Percentiles rank a stretch among this genome's conserved stretches.
Evolutionary conservation across 2,797 vertebrate genomes (phyloP).

Genomic region (Australoheros facetus): DNA sequence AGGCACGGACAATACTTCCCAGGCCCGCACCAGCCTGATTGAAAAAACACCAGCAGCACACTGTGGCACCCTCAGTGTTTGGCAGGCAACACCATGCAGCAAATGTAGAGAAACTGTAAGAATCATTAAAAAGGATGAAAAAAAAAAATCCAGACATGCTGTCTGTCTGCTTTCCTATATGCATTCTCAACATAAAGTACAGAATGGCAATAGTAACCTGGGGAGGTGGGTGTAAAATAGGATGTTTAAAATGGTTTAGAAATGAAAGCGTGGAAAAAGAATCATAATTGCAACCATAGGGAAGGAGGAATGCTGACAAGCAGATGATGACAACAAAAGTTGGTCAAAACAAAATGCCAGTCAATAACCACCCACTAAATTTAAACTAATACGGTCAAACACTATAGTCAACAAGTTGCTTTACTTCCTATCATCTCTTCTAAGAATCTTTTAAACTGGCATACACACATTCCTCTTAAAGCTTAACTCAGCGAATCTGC

Average conservation of each 20-base stretch:
- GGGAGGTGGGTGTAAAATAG: conserved; percentile 40
- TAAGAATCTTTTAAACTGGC: background rate
- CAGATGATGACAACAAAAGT: conserved; percentile 27
- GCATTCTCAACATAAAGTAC: conserved; percentile 60
- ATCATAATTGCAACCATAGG: conserved; percentile 37
- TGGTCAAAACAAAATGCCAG: background rate
- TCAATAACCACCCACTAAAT: background rate
- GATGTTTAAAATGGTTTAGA: conserved; percentile 44
- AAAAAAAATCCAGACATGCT: conserved; percentile 55
- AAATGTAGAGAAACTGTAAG: conserved; percentile 57
- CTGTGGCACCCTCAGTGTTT: conserved; percentile 64
- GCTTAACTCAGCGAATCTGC: too few species aligned
- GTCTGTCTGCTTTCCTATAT: conserved; percentile 72
- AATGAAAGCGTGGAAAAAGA: conserved; percentile 42
- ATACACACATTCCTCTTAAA: background rate
- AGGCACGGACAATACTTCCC: conserved; percentile 60
- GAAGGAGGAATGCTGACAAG: background rate
- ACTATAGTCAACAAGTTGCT: background rate
- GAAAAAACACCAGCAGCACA: conserved; percentile 68
- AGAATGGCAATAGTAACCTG: conserved; percentile 45
- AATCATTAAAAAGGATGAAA: conserved; percentile 37
- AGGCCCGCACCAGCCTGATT: conserved; percentile 69
- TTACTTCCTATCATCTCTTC: background rate
- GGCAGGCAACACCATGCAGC: conserved; percentile 59
- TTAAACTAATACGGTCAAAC: background rate